Base-by-base conservation (phyloP, 35 echinoderm and acorn worm genomes). In the Stichopus chloronotus region DNA sequence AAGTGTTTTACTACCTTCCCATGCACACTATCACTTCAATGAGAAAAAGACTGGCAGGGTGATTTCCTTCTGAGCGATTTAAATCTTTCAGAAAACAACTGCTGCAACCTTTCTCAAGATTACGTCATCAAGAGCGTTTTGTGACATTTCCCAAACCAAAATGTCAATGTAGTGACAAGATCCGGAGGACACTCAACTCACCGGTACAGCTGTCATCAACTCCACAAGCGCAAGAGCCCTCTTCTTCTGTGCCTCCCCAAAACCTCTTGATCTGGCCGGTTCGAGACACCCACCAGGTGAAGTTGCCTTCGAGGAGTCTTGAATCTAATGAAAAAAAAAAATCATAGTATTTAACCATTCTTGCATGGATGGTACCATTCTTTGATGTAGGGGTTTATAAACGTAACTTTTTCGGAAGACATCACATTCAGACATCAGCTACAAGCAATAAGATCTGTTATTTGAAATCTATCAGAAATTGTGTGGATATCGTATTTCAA, bases 221-320 rank as follows among this genome's bases (percentile, higher is more conserved):
- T 55, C 94, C 94, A 91, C 94, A 95, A 10, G 53, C 21, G 24
- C 94, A 95, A 43, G 72, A 95, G 14, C 79, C 81, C 9, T 72
- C 57, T 53, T 87, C 59, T 52, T 93, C 78, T 22, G 94, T 85
- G 3, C 84, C 85, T 17, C 94, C 94, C 84, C 92, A 95, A 59
- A 93, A 93, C 6, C 79, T 93, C 63, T 78, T 80, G 58, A 74
- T 76, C 6, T n/a, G 30, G 25, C 94, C 94, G 0, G 69, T 83
- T 9, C 92, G 72, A 8, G 92, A 84, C 57, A 93, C 91, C 92
- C 92, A 95, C 91, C 91, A 93, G n/a, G 76, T 52, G 63, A 63
- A 93, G 52, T 81, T 71, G 23, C 82, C 78, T 83, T 95, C 85
- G 1, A 95, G 24, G 4, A 95, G 91, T 30, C 56, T 93, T 5